Conservation (phyloP, 37 sponge, comb jelly and placozoan species). For the Spongilla lacustris region DNA sequence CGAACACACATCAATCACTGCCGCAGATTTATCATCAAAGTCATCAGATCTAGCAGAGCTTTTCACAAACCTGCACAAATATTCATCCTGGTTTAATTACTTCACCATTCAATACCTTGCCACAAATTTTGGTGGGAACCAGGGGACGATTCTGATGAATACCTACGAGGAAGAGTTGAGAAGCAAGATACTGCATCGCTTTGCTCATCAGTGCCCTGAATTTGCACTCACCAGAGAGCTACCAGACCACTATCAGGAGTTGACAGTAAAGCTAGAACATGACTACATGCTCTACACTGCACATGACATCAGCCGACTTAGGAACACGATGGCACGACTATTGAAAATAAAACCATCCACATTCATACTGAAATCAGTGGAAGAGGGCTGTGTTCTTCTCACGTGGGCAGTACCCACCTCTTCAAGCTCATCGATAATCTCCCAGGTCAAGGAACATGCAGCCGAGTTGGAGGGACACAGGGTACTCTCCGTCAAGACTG, state of each 20-base stretch:
- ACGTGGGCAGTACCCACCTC: background rate
- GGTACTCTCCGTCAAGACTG: background rate
- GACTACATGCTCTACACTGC: constrained; percentile 16
- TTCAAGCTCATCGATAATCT: background rate
- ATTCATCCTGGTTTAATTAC: constrained; percentile 56
- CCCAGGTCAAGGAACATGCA: background rate
- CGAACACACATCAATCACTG: background rate
- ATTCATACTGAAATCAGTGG: constrained; percentile 24
- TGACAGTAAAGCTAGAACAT: constrained; percentile 32
- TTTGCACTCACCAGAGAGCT: constrained; percentile 8
- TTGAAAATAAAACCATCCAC: constrained; percentile 25
- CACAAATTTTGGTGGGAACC: constrained; percentile 16
- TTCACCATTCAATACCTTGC: constrained; percentile 23
- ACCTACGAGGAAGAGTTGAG: constrained; percentile 20
- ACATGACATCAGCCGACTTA: constrained; percentile 26
- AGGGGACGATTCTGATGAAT: constrained; percentile 10
- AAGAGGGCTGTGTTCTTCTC: constrained; percentile 41
- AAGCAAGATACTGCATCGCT: background rate
- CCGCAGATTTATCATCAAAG: constrained; percentile 18
- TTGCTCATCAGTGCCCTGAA: constrained; percentile 45
- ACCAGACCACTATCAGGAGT: constrained; percentile 22
- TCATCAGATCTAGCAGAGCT: constrained; percentile 3
- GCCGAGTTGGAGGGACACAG: background rate
- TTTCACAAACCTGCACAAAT: constrained; percentile 26
- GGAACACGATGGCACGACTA: constrained; percentile 5